A percentile compares a stretch with the other conserved stretches of the same genome.
Evolutionary conservation across 2,113 vertebrate genomes (phyloP).

Genomic region (Fregata magnificens): DNA sequence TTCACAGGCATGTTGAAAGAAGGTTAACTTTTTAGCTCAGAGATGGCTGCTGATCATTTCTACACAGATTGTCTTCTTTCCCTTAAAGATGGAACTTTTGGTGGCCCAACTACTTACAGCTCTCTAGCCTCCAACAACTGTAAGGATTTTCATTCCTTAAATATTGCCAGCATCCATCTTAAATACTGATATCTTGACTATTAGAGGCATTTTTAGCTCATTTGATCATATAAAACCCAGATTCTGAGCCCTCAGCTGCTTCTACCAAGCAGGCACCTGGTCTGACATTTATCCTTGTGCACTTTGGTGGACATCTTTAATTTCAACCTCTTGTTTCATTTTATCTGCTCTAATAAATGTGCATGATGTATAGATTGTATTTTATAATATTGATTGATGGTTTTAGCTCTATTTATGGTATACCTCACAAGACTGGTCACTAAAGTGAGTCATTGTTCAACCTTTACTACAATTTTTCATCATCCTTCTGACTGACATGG

Average conservation of each 20-base stretch:
- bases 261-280: background rate
- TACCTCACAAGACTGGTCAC: background rate
- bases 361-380: background rate
- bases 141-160: conserved; percentile 1
- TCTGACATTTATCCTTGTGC: background rate
- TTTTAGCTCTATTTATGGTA: background rate
- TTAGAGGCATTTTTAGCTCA: background rate
- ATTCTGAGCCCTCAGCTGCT: background rate
- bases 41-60: conserved; percentile 6
- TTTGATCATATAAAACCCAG: background rate
- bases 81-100: background rate
- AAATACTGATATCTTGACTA: background rate
- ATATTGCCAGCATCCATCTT: conserved; percentile 7
- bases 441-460: background rate
- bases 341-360: background rate
- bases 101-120: background rate
- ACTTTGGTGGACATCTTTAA: background rate
- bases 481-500: background rate
- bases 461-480: background rate
- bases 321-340: background rate
- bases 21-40: conserved; percentile 9
- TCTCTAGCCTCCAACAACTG: background rate
- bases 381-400: background rate
- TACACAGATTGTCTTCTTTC: background rate
- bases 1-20: conserved; percentile 2